Conservation (phyloP, 2,113 vertebrate species). For the Puffinus mauretanicus region DNA sequence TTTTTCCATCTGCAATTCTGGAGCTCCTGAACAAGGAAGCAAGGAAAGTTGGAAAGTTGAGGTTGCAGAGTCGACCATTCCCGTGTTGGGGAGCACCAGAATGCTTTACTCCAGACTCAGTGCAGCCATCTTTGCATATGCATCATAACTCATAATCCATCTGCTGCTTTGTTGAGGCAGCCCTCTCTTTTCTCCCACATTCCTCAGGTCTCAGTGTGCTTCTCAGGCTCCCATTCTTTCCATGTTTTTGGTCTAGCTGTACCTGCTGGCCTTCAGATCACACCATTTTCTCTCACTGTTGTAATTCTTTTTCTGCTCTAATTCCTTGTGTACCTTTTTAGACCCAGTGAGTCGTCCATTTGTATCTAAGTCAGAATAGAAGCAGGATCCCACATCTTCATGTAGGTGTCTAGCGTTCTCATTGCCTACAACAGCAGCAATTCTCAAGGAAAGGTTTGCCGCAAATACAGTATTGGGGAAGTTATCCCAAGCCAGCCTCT, state of each 20-base stretch:
- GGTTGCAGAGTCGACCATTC: neutral
- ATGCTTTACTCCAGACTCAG: neutral
- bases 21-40: neutral
- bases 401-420: neutral
- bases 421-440: neutral
- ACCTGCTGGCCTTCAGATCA: neutral
- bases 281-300: neutral
- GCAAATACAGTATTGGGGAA: neutral
- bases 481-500: neutral
- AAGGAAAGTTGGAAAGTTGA: neutral
- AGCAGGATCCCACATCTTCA: neutral
- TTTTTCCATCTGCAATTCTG: neutral
- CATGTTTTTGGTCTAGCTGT: neutral
- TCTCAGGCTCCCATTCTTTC: neutral
- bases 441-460: neutral
- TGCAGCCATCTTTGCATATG: neutral
- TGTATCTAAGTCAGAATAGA: neutral
- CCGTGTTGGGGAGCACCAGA: neutral
- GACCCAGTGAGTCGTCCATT: accelerated
- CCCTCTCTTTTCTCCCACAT: neutral
- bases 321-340: neutral
- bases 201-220: neutral
- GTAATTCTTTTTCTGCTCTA: neutral
- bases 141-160: no score
- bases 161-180: neutral